A percentile compares a stretch with the other conserved stretches of the same genome.
Conservation (phyloP, 2,888 invertebrate species). For the Oegoconia quadripuncta region DNA sequence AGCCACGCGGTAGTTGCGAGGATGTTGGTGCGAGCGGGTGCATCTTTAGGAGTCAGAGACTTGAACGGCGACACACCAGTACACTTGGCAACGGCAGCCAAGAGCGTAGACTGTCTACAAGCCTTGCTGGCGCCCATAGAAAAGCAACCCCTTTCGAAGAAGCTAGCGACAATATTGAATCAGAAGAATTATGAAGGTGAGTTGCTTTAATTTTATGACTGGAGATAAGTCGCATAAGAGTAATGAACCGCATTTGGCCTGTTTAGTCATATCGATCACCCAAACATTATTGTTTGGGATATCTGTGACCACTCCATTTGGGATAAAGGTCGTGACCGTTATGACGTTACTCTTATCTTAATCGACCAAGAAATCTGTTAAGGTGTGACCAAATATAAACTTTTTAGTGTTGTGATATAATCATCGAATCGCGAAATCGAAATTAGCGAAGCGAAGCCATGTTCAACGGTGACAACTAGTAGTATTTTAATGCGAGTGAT, state of each 20-base stretch:
- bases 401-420: no score
- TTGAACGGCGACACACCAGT: conserved; percentile 90
- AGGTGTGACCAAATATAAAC: no score
- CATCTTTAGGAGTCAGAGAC: conserved; percentile 83
- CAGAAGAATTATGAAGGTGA: conserved; percentile 92
- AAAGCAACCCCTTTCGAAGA: conserved; percentile 49
- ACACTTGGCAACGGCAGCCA: conserved; percentile 88
- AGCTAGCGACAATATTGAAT: conserved; percentile 81
- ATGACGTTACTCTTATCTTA: no score
- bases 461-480: no score
- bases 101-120: conserved; percentile 84
- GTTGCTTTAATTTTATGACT: conserved; percentile 34
- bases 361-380: no score
- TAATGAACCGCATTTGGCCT: no score
- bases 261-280: not conserved
- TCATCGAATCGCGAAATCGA: no score
- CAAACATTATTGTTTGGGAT: not conserved
- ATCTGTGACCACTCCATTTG: not conserved
- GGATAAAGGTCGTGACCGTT: no score
- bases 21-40: conserved; percentile 89
- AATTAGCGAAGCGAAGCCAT: no score
- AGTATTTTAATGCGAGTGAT: no score
- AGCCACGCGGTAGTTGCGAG: conserved; percentile 86
- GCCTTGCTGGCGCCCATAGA: conserved; percentile 85
- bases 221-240: no score